Conservation (phyloP, 2,113 vertebrate species). For the Talpa occidentalis region DNA sequence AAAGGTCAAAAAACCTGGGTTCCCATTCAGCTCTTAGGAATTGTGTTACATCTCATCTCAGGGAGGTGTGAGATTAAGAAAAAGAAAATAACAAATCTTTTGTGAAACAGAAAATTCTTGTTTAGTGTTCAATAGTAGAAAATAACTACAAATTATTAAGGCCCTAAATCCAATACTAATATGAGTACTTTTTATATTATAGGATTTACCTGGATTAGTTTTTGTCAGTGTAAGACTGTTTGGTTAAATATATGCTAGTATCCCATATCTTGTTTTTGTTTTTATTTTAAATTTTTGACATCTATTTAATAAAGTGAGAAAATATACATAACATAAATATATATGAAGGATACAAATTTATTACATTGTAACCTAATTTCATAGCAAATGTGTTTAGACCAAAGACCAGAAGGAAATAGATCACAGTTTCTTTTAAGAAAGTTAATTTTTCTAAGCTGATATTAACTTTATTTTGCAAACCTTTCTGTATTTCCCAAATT, state of each 20-base stretch:
- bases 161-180: not conserved
- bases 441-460: no score
- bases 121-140: not conserved
- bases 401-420: no score
- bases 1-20: not conserved
- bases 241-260: not conserved
- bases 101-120: slow-evolving; percentile 5
- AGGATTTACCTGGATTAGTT: not conserved
- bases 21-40: not conserved
- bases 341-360: no score
- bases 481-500: no score
- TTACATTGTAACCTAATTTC: no score
- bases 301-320: no score
- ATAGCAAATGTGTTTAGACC: no score
- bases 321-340: no score
- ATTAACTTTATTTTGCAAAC: no score
- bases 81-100: not conserved
- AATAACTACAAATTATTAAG: not conserved
- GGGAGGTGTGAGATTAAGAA: not conserved
- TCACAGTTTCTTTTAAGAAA: no score
- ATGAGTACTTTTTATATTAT: not conserved
- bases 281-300: not conserved
- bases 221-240: not conserved
- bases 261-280: not conserved
- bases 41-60: not conserved